Evolutionary conservation across 2,888 invertebrate species (phyloP), one percentile per base, ranked within the genome.

Genomic region (Drosophila fungiperda): DNA sequence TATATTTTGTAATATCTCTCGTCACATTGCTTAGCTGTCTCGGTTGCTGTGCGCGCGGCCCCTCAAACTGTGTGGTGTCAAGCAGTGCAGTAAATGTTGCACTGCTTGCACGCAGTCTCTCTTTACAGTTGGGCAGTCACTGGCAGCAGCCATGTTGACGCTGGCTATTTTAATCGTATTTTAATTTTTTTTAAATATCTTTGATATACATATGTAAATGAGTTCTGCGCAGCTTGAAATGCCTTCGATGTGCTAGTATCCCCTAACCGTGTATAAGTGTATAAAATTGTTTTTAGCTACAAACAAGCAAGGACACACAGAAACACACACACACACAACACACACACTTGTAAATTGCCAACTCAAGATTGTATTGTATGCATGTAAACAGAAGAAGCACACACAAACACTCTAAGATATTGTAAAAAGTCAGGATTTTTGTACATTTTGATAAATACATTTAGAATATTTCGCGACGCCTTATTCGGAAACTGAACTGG

Each of bases 371-470:
- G 60, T 65, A 76, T 65, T 76, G 68, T 63, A 73, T 69, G 66
- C 50, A 77, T 83, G 48, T 64, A 66, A 32, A 54, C 35, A 60
- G 40, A 29, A 60, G 40, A 29, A 29, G 20, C 40, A 42, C 17
- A 66, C 45, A 26, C n/a, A 45, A 26, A 33, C 58, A 52, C 40
- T 26, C 55, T 38, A 54, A 75, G 12, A 53, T 49, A 67, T 68
- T 82, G 88, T 86, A 86, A 66, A 86, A 82, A 87, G 71, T 78
- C 72, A 69, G 61, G 55, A 69, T 55, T 77, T 89, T 87, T 89
- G 78, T 88, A 88, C 68, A 89, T 86, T 85, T 84, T 72, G 73
- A 88, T 82, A 87, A 62, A 67, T 50, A 89, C 59, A 64, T 87
- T 80, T 85, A 81, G 76, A 78, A 78, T 78, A 70, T 76, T 85